Base-by-base conservation (phyloP, 1,140 invertebrate species). In the Drosophila pseudoobscura region DNA sequence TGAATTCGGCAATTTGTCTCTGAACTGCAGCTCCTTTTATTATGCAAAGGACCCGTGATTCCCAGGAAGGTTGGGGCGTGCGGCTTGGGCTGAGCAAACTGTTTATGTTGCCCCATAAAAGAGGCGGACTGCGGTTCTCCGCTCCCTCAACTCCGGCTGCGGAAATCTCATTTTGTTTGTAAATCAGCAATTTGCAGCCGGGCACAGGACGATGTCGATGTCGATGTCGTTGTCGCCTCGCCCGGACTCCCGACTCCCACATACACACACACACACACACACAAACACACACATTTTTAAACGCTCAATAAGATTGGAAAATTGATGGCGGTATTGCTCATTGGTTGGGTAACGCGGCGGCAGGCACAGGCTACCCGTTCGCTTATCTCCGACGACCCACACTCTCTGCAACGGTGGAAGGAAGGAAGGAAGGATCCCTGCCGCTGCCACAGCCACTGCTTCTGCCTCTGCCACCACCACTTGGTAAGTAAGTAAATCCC, bases 291-390 rank as follows among this genome's bases (percentile, higher is more conserved):
- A 68, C 55, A 73, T 74, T 82, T 76, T 88, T 87, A 87, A 88
- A 88, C 83, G 83, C 78, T 88, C 83, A 88, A 87, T 88, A 87
- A 88, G 83, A 88, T 87, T 88, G 83, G 83, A 69, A 87, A 87
- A 87, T 88, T 88, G 78, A 87, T 87, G 83, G 75, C 71, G 83
- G 78, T 69, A 64, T 72, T 59, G 83, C 71, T 83, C 78, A 88
- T 82, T 88, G 83, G 70, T 72, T 87, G 68, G 52, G 76, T 57
- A 49, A 55, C 65, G 47, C 65, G 46, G 59, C 53, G 44, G 3
- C 5, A 1, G 6, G 2, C 56, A 3, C 56, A 9, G 57, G 47
- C 65, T 66, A 79, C 75, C 62, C 76, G 58, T 78, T 74, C 69
- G 49, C 53, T 74, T 78, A 61, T 59, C 70, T 54, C 51, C 54